Percentiles rank a stretch among this genome's conserved stretches.
These are phyloP conservation scores for Barnardius zonarius DNA, from an alignment of 2,113 vertebrate genomes.

Conservation along the genomic window DNA sequence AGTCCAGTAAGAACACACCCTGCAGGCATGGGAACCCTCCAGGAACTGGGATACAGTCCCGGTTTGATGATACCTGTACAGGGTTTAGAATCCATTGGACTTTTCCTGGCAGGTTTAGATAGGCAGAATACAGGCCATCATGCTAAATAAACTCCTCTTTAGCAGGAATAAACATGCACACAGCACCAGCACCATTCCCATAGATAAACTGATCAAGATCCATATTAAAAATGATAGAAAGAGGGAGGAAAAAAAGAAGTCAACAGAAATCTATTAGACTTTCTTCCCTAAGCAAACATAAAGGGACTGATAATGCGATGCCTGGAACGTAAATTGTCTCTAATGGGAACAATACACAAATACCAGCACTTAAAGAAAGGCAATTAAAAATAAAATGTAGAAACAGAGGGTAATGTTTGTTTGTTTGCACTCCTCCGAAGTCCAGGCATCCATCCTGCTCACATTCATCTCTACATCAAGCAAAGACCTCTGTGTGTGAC, in stretches of 20 bases:
- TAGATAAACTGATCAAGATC: not conserved
- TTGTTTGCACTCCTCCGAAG: not conserved
- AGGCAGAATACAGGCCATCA: not conserved
- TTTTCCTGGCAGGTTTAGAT: not conserved
- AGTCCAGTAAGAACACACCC: not conserved
- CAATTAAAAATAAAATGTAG: conserved; percentile 57
- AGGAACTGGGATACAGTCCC: not conserved
- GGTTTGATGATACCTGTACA: accelerated
- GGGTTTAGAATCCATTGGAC: not conserved
- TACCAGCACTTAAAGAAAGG: conserved; percentile 57
- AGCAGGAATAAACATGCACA: not conserved
- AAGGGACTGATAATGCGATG: conserved; percentile 59
- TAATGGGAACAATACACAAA: conserved; percentile 63
- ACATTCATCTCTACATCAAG: not conserved
- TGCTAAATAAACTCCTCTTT: not conserved
- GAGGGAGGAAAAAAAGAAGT: conserved; percentile 19
- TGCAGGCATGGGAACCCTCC: not conserved
- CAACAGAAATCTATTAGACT: conserved; percentile 60
- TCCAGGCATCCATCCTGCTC: not conserved
- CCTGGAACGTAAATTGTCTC: conserved; percentile 59
- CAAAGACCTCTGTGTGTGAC: not conserved
- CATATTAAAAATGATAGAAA: conserved; percentile 40
- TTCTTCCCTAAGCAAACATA: conserved; percentile 61
- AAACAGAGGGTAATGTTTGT: not conserved
- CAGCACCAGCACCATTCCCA: not conserved